Percentiles rank a stretch among this genome's conserved stretches.
Evolutionary conservation across 2,113 vertebrate genomes (phyloP).

Genomic region (Laterallus jamaicensis): DNA sequence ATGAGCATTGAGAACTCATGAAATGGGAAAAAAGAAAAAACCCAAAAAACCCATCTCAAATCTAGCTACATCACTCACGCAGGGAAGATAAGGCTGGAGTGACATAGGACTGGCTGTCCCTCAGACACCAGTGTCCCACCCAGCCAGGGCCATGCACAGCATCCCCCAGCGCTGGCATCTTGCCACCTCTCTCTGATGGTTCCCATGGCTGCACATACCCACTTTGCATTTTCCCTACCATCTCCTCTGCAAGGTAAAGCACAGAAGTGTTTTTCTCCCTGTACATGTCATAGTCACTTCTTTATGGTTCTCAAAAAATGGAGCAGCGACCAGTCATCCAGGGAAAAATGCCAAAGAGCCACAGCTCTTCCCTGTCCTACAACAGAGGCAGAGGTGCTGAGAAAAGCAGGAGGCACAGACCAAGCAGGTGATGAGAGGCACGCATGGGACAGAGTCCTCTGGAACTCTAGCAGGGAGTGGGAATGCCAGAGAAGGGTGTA

Average conservation of each 20-base stretch:
- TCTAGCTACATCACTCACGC: neutral
- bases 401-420: neutral
- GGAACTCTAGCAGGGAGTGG: fast-evolving
- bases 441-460: neutral
- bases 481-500: neutral
- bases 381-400: neutral
- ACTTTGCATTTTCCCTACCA: neutral
- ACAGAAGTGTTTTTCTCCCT: neutral
- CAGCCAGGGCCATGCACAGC: neutral
- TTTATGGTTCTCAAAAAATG: neutral
- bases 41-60: neutral
- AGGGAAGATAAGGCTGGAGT: neutral
- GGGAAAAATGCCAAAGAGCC: neutral
- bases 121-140: neutral
- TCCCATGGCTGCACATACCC: neutral
- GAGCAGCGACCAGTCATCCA: neutral
- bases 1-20: neutral
- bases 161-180: neutral
- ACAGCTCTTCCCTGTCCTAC: neutral
- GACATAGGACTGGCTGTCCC: neutral
- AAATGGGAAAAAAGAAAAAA: neutral
- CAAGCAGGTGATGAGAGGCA: neutral
- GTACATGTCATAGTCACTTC: neutral
- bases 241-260: neutral
- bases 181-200: fast-evolving